Base-by-base conservation (phyloP, 1,140 invertebrate species). In the Heliconius melpomene region DNA sequence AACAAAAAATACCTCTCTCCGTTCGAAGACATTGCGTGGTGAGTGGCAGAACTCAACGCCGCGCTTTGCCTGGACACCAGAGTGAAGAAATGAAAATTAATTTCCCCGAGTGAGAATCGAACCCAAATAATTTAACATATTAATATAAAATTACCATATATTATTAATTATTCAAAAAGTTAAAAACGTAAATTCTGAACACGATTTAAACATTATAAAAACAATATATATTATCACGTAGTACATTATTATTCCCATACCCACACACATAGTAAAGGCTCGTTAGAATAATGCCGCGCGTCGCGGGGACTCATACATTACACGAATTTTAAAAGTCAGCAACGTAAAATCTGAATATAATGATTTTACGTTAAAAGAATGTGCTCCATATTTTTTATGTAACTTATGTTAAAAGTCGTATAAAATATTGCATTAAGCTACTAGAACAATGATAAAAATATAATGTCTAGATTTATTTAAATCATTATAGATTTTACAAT, bases 211-310 rank as follows among this genome's bases (percentile, higher is more conserved):
- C 9, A 1, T 66, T 26, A 29, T 7, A 29, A 29, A 66, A 66
- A 29, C 29, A 29, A 66, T 26, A 66, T 66, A 66, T 26, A 29
- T 36, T 7, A 36, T 29, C 23, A 66, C 5, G 60, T 23, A 16
- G n/a, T 60, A 60, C 60, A 29, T 26, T 23, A 13, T 66, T 66
- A 13, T 66, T 66, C 23, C 16, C 23, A 66, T 26, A 66, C 6
- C 57, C 72, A 73, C 66, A 73, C 29, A 73, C 26, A 72, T 80
- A 80, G 80, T 78, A 73, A 75, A 78, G 60, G 71, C 79, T 75
- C 81, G 75, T 82, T 82, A 78, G 75, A 80, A 80, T 80, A 83
- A 83, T 75, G 79, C 78, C 38, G 38, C 18, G 50, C 18, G 50
- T 29, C 50, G 78, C 60, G 66, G 50, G 66, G 76, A 80, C 32